These are phyloP conservation scores for Drosophila littoralis DNA, from an alignment of 1,140 invertebrate genomes.

Conservation along the genomic window DNA sequence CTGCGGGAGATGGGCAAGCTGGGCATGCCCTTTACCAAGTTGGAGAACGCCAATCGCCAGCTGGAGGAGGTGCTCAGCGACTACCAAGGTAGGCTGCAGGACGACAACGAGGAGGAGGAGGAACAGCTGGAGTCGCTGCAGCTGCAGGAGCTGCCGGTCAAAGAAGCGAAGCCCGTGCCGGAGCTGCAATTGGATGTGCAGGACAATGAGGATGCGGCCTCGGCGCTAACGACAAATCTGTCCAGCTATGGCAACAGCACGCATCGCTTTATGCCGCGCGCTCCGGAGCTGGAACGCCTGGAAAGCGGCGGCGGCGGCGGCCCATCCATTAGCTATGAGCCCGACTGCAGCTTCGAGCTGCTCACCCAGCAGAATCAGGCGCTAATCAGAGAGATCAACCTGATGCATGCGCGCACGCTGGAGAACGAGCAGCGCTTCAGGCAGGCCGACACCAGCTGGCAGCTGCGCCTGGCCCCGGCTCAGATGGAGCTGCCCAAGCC, in stretches of 20 bases:
- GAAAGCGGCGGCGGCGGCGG: background rate
- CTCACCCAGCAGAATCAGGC: constrained; percentile 16
- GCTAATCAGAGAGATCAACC: constrained; percentile 27
- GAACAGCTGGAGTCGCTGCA: background rate
- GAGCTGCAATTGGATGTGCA: background rate
- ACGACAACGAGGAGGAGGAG: background rate
- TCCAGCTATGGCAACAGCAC: background rate
- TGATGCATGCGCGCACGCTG: constrained; percentile 20
- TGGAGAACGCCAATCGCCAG: constrained; percentile 12
- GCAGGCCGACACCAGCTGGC: background rate
- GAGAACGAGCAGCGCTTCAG: constrained; percentile 13
- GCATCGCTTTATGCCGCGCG: background rate
- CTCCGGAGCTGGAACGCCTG: background rate
- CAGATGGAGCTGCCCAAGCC: background rate
- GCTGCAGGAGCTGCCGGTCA: background rate
- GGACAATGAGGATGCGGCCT: background rate
- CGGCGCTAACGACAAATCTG: background rate
- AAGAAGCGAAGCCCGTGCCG: background rate
- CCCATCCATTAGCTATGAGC: no score
- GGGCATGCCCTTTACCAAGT: constrained; percentile 43
- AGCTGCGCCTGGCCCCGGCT: background rate
- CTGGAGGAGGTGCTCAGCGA: constrained; percentile 48
- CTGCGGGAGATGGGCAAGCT: constrained; percentile 41
- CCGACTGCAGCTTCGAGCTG: background rate
- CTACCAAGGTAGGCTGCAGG: constrained; percentile 23